Base-by-base conservation (phyloP, 2,888 invertebrate species). In the Drosophila borborema region DNA sequence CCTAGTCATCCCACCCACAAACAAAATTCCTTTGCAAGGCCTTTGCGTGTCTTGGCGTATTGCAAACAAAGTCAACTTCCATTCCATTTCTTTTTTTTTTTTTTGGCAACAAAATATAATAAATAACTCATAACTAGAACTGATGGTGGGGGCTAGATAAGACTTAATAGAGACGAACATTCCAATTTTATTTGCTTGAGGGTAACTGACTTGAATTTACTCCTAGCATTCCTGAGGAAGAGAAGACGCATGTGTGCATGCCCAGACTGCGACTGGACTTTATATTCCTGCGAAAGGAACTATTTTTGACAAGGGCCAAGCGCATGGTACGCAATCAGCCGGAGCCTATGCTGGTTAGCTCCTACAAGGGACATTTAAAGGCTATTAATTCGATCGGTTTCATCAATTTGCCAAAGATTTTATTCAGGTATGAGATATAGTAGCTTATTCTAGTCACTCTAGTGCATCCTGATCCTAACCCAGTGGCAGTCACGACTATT, bases 271-370 rank as follows among this genome's bases (percentile, higher is more conserved):
- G 96, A 62, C 90, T 96, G 72, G 94, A 94, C 91, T 97, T 97
- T 92, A 96, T 96, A 82, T 97, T 97, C 93, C 92, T 96, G 91
- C 95, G 95, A 94, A 94, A 94, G 69, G 95, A 96, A 90, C 94
- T 94, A 70, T 93, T 96, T 79, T 91, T 94, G 81, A 96, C 96
- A 2, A 94, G 96, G 69, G 96, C 96, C 59, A 95, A 96, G 93
- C 94, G 96, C 81, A 93, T 94, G 78, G 94, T 94, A 68, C 84
- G 94, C 77, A 93, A 94, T 89, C 96, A 96, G 92, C 89, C 89
- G 7, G 93, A 94, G 72, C 97, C 97, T 6, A 90, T 96, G 83
- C 94, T 97, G 76, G 94, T 96, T 64, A 96, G 94, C 91, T 96
- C 96, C 69, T 95, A 95, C 91, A 95, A 95, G 82, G 97, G 95